Conservation (phyloP, 2,797 vertebrate genomes). For the Otus scops region DNA sequence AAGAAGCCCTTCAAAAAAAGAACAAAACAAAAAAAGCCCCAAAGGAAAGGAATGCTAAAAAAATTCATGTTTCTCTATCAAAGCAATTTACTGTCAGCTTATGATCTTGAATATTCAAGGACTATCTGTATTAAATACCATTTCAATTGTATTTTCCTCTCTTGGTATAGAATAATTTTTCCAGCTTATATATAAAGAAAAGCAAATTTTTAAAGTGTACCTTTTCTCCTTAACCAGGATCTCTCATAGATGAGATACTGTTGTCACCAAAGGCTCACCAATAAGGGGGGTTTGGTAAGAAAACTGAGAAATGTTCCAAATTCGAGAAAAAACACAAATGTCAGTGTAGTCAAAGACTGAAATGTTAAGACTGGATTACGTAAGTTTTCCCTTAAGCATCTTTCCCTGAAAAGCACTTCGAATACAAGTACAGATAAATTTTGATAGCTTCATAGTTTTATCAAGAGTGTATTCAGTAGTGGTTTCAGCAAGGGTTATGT, state of each 20-base stretch:
- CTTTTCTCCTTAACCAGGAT: neutral
- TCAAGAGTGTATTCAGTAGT: neutral
- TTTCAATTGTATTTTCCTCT: neutral
- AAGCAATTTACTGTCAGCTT: neutral
- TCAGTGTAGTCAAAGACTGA: neutral
- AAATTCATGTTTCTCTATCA: neutral
- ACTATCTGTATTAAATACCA: neutral
- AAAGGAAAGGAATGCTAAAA: neutral
- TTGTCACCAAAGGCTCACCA: neutral
- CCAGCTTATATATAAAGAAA: neutral
- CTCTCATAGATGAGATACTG: neutral
- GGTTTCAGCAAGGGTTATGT: neutral
- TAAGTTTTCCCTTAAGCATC: neutral
- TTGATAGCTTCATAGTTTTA: neutral
- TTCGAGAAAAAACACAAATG: neutral
- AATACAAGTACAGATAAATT: neutral
- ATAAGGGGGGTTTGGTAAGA: neutral
- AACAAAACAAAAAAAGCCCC: neutral
- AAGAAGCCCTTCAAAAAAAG: neutral
- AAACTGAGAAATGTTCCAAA: neutral
- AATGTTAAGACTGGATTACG: neutral
- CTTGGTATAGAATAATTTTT: neutral
- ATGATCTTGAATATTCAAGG: neutral
- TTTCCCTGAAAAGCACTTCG: neutral
- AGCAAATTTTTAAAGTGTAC: neutral